A percentile compares a stretch with the other conserved stretches of the same genome.
Evolutionary conservation across 2,113 vertebrate species (phyloP).

Genomic region (Galemys pyrenaicus): DNA sequence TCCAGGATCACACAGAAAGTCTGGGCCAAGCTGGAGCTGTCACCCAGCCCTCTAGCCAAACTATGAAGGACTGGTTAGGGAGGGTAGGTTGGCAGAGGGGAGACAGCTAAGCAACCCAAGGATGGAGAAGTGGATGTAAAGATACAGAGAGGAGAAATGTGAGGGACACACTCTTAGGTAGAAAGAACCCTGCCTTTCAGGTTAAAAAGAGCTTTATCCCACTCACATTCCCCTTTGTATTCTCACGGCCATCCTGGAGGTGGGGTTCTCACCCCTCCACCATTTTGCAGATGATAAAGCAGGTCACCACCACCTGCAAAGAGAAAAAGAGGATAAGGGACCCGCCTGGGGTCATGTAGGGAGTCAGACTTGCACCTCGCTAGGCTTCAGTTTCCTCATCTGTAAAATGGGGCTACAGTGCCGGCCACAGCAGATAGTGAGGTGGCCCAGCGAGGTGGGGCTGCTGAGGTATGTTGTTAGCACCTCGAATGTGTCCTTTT

Average conservation of each 20-base stretch:
- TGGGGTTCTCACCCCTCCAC: background rate
- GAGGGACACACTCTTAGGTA: background rate
- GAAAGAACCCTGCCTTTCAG: background rate
- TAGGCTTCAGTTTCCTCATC: background rate
- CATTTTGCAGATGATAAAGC: background rate
- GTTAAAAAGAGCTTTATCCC: background rate
- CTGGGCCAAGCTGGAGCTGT: background rate
- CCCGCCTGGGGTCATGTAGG: background rate
- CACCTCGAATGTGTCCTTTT: background rate
- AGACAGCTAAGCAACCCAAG: background rate
- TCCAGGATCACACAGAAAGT: background rate
- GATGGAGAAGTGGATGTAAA: background rate
- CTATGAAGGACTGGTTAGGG: background rate
- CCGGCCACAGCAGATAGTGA: background rate
- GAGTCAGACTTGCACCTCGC: too few species aligned
- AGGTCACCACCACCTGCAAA: background rate
- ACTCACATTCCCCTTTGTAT: background rate
- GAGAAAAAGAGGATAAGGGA: background rate
- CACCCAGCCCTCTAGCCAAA: background rate
- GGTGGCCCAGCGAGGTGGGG: background rate
- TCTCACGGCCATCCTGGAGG: background rate
- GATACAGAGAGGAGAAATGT: background rate
- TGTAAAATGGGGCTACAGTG: background rate
- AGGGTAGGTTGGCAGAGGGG: background rate
- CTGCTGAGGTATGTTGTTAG: background rate